phyloP scores from a whole-genome alignment of 2,888 invertebrate genomes.

The Muschampia plurimacula region DNA sequence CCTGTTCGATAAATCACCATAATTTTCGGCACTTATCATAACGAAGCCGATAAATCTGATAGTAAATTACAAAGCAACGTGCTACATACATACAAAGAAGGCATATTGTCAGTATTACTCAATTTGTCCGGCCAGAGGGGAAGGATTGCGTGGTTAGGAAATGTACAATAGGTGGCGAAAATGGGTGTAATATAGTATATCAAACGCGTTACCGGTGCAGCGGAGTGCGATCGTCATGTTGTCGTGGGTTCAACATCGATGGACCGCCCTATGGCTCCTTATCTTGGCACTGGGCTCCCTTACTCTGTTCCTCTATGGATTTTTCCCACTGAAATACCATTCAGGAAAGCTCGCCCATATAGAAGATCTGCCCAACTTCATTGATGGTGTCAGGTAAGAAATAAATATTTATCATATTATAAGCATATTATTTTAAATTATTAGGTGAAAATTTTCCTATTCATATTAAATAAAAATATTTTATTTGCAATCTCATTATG shows the following conservation, averaged over 20 bases:
- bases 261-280: constrained; percentile 75
- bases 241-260: constrained; percentile 73
- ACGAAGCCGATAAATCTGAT: constrained; percentile 22
- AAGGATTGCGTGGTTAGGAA: constrained; percentile 38
- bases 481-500: too few species aligned
- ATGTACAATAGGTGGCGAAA: constrained; percentile 7
- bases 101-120: constrained; percentile 24
- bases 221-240: constrained; percentile 58
- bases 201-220: constrained; percentile 8
- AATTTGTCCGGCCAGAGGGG: constrained; percentile 38
- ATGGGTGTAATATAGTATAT: constrained; percentile 7
- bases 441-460: neutral
- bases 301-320: constrained; percentile 85
- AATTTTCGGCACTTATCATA: neutral
- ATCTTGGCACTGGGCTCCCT: constrained; percentile 68
- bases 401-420: neutral
- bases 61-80: constrained; percentile 3
- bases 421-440: neutral
- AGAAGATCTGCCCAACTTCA: constrained; percentile 83
- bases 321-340: constrained; percentile 86
- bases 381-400: constrained; percentile 81
- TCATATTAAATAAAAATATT: too few species aligned
- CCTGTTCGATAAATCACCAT: neutral
- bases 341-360: constrained; percentile 77
- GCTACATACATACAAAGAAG: neutral